These are phyloP conservation scores for Synergus gifuensis DNA, from an alignment of 2,888 invertebrate species.

Conservation along the genomic window DNA sequence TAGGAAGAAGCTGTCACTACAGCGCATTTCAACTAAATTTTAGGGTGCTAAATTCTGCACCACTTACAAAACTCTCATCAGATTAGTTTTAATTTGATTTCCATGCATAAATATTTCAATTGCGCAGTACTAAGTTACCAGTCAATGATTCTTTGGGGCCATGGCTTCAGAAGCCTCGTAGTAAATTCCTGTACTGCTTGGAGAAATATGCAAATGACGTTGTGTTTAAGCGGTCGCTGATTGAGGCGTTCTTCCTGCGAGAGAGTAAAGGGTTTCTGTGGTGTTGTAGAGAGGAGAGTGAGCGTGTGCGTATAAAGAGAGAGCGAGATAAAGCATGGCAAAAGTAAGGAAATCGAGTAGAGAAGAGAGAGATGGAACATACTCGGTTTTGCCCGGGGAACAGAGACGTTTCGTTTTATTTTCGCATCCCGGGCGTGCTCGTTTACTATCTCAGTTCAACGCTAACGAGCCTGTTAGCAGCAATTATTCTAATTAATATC, in stretches of 20 bases:
- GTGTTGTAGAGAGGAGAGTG: slow-evolving; percentile 27
- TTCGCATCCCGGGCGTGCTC: slow-evolving; percentile 65
- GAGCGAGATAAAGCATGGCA: slow-evolving; percentile 50
- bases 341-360: slow-evolving; percentile 44
- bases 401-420: slow-evolving; percentile 66
- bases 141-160: slow-evolving; percentile 43
- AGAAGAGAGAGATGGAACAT: slow-evolving; percentile 76
- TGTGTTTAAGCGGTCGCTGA: slow-evolving; percentile 59
- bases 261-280: slow-evolving; percentile 43
- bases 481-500: slow-evolving; percentile 78
- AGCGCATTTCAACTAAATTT: too few relatives aligned
- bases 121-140: background rate
- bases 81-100: background rate
- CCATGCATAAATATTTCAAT: background rate
- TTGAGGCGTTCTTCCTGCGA: slow-evolving; percentile 61
- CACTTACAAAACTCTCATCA: background rate
- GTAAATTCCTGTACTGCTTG: slow-evolving; percentile 68
- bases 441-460: slow-evolving; percentile 74
- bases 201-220: slow-evolving; percentile 69
- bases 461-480: slow-evolving; percentile 77
- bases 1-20: too few relatives aligned
- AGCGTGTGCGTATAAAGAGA: slow-evolving; percentile 49
- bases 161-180: slow-evolving; percentile 51
- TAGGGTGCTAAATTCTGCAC: too few relatives aligned
- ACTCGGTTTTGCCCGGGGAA: slow-evolving; percentile 64